These are phyloP conservation scores for Micromussa lordhowensis DNA, from an alignment of 92 coral and sea anemone genomes.

Conservation along the genomic window DNA sequence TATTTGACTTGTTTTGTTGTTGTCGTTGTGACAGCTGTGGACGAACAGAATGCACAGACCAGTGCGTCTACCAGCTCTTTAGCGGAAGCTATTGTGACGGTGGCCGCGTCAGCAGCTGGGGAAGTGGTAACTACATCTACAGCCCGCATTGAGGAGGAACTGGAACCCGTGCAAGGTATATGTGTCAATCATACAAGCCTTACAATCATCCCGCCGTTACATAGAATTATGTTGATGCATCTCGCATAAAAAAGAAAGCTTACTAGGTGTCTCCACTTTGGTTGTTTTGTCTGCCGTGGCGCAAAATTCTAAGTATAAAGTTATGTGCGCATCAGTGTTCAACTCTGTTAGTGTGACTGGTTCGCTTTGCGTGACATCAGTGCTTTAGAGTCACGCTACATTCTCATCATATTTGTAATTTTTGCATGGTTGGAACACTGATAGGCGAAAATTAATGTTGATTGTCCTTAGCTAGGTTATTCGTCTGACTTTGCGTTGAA, in stretches of 20 bases:
- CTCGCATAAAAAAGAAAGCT: no score
- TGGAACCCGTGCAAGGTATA: slow-evolving; percentile 27
- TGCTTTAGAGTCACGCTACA: no score
- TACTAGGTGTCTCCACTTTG: no score
- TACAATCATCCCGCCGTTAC: no score
- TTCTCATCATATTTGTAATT: no score
- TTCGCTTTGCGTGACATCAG: no score
- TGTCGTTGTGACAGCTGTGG: slow-evolving; percentile 79
- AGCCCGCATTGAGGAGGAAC: slow-evolving; percentile 32
- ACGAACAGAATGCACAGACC: slow-evolving; percentile 98
- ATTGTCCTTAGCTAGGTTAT: neutral
- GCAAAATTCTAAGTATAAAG: no score
- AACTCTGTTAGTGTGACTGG: no score
- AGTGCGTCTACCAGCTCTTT: slow-evolving; percentile 74
- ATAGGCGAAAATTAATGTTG: neutral
- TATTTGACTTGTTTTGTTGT: neutral
- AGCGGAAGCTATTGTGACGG: slow-evolving; percentile 95
- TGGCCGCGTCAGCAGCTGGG: slow-evolving; percentile 83
- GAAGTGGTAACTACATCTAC: slow-evolving; percentile 76
- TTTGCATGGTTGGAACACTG: no score
- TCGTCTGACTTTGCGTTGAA: neutral
- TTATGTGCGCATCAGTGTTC: no score
- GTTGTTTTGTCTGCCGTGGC: no score
- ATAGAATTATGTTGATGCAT: no score
- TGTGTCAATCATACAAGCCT: neutral